A percentile compares a stretch with the other conserved stretches of the same genome.
phyloP scores from a whole-genome alignment of 1,140 invertebrate genomes.

The Chrysomallon squamiferum region DNA sequence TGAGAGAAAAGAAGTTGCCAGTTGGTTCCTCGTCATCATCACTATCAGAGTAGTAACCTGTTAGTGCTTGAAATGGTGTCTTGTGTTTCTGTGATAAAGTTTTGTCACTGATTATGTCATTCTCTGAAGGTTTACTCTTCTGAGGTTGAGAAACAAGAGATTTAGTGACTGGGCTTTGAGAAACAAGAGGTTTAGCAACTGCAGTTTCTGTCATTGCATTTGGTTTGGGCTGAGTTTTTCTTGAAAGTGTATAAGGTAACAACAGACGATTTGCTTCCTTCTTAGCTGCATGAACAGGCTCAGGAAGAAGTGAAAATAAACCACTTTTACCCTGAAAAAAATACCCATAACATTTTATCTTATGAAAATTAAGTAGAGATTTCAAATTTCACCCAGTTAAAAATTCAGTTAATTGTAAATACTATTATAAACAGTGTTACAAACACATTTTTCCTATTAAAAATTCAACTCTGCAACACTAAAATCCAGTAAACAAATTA shows the following conservation, averaged over 20 bases:
- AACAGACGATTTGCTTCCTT: slow-evolving; percentile 46
- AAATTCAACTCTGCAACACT: no score
- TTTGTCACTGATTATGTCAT: slow-evolving; percentile 2
- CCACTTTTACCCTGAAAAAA: slow-evolving; percentile 20
- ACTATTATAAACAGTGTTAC: neutral
- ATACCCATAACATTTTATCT: neutral
- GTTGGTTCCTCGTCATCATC: slow-evolving; percentile 26
- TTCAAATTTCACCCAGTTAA: neutral
- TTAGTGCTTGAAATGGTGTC: slow-evolving; percentile 24
- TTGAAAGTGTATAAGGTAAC: slow-evolving; percentile 42
- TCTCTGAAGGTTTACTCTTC: neutral
- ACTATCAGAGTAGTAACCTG: slow-evolving; percentile 40
- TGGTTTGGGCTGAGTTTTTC: slow-evolving; percentile 16
- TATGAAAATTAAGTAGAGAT: neutral
- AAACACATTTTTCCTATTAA: no score
- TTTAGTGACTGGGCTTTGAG: neutral
- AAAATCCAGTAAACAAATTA: no score
- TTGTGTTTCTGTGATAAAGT: slow-evolving; percentile 8
- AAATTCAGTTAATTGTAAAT: neutral
- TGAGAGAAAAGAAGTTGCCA: slow-evolving; percentile 34
- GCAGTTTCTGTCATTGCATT: neutral
- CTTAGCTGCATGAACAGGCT: slow-evolving; percentile 31
- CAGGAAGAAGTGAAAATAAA: slow-evolving; percentile 41
- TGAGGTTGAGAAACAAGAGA: neutral
- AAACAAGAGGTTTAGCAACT: neutral